Evolutionary conservation across 1,140 invertebrate species (phyloP).

Genomic region (Prorops nasuta): DNA sequence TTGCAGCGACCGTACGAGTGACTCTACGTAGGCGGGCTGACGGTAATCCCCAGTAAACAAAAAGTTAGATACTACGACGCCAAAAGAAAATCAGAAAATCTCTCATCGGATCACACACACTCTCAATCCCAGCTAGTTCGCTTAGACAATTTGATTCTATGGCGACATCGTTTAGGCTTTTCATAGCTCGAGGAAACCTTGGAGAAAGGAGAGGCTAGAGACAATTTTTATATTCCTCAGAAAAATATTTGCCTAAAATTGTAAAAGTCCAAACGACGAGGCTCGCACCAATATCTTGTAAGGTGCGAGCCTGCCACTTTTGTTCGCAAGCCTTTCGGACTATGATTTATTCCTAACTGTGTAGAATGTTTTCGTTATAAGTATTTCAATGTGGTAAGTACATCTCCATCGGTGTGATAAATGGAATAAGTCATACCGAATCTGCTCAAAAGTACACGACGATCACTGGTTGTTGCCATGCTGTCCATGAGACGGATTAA

Average conservation of each 20-base stretch:
- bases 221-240: no score
- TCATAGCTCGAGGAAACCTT: no score
- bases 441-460: no score
- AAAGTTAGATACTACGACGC: conserved; percentile 48
- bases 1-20: conserved; percentile 57
- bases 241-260: no score
- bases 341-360: conserved; percentile 29
- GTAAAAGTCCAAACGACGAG: no score
- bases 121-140: no score
- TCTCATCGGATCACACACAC: conserved; percentile 1
- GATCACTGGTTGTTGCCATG: no score
- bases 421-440: conserved; percentile 35
- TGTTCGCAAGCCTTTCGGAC: conserved; percentile 16
- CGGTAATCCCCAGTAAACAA: conserved; percentile 54
- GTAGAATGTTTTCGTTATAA: no score
- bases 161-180: no score
- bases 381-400: not conserved
- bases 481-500: conserved; percentile 10
- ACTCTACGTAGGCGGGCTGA: conserved; percentile 56
- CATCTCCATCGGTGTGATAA: not conserved
- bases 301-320: conserved; percentile 12
- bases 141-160: no score
- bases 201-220: no score
- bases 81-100: conserved; percentile 25
- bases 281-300: no score